Conservation (phyloP, 1,140 invertebrate genomes). For the Drosophila nebulosa region DNA sequence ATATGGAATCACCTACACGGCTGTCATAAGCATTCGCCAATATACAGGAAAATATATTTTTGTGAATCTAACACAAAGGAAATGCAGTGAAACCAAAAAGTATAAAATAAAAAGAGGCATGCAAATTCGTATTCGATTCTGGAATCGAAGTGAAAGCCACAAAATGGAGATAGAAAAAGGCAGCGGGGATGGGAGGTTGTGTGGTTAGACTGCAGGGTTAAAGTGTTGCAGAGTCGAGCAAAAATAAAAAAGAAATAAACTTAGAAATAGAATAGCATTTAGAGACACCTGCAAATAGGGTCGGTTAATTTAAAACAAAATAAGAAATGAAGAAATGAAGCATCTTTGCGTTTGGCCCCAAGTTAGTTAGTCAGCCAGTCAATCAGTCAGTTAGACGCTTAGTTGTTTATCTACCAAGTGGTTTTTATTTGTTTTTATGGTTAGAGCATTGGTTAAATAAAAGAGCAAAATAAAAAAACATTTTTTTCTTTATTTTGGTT, state of each 20-base stretch:
- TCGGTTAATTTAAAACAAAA: constrained; percentile 47
- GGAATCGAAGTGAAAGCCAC: constrained; percentile 42
- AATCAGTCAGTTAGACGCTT: not conserved
- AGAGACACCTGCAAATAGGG: constrained; percentile 59
- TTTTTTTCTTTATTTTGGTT: constrained; percentile 43
- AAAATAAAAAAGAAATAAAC: constrained; percentile 3
- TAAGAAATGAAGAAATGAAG: constrained; percentile 34
- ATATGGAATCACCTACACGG: not conserved
- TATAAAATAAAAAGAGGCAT: constrained; percentile 19
- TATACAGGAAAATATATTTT: constrained; percentile 19
- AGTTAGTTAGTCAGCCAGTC: constrained; percentile 31
- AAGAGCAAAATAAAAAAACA: constrained; percentile 25
- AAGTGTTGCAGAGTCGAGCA: constrained; percentile 24
- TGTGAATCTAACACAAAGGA: constrained; percentile 26
- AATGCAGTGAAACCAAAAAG: constrained; percentile 2
- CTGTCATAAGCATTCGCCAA: not conserved
- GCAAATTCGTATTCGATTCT: no score
- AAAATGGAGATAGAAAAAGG: constrained; percentile 17
- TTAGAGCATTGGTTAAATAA: constrained; percentile 41
- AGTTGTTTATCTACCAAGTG: constrained; percentile 26
- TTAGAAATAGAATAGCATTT: constrained; percentile 8
- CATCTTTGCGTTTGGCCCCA: constrained; percentile 24
- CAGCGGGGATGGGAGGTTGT: not conserved
- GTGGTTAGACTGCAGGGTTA: not conserved
- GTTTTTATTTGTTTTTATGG: constrained; percentile 57